Evolutionary conservation across 2,113 vertebrate genomes (phyloP), one percentile per base, ranked within the genome.

Genomic region (Chlorodrepanis virens): DNA sequence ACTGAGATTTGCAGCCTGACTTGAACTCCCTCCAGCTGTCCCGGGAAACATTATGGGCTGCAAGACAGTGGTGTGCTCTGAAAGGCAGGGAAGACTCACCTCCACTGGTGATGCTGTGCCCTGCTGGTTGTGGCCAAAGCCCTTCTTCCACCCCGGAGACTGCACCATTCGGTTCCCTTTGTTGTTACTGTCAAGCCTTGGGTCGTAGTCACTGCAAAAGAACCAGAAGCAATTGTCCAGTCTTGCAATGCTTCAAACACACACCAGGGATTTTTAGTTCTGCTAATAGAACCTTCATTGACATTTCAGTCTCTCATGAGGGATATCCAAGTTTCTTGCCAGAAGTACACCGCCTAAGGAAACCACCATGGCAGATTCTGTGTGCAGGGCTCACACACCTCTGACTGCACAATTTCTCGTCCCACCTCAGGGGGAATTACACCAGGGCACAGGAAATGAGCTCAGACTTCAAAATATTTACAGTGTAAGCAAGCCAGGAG

Each of bases 131-230:
- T 97, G 88, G 80, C 98, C 94, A 0, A 98, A 94, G 78, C 98
- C 98, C 65, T 98, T 98, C 89, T 94, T 98, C 98, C 98, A 98
- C 65, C 97, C 97, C 0, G 90, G 33, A 44, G 97, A 92, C 71
- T 98, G 98, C 23, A 97, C 71, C 93, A 86, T 93, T 90, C 89
- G 94, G 91, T 97, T 96, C 90, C 98, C 98, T 97, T 97, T 98
- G 97, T 83, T 97, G 95, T 95, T 97, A 65, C 68, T 97, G 52
- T 98, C 97, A 35, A 88, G 63, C 63, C 96, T 96, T n/a, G 97
- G 77, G 65, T 98, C 98, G 67, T 92, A 97, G 54, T 98, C 97
- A 63, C 98, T 98, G 91, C 44, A 96, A 97, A 92, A 95, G 72
- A 97, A 81, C 25, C 23, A 96, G 42, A 92, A 77, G 67, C 24